Evolutionary conservation across 2,797 vertebrate genomes (phyloP).

Genomic region (Pipistrellus pipistrellus): DNA sequence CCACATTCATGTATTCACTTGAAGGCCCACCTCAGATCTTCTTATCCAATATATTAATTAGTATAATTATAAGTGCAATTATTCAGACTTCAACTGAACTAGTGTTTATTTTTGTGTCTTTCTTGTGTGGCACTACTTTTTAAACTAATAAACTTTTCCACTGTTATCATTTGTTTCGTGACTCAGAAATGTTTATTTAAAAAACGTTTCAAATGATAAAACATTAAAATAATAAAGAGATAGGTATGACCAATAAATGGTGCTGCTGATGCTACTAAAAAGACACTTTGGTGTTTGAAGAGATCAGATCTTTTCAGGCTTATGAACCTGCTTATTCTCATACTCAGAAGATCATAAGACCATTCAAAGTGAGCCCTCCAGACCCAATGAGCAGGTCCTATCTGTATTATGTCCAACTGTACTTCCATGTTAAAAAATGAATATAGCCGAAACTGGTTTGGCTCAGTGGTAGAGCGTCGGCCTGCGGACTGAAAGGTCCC

Average conservation of each 20-base stretch:
- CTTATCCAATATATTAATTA: background rate
- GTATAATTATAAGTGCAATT: background rate
- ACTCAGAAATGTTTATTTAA: conserved; percentile 29
- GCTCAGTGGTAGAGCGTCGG: too few relatives aligned
- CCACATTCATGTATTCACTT: background rate
- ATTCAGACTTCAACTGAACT: background rate
- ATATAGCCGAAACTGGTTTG: too few relatives aligned
- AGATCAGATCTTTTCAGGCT: background rate
- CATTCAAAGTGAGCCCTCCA: background rate
- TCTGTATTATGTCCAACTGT: background rate
- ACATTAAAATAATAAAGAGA: background rate
- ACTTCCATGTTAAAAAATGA: background rate
- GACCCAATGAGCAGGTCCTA: background rate
- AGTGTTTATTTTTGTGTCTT: background rate
- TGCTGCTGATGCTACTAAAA: background rate
- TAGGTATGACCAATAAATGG: background rate
- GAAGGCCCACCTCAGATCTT: background rate
- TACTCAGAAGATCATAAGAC: background rate
- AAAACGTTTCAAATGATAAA: conserved; percentile 16
- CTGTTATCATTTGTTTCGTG: background rate
- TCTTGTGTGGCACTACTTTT: background rate
- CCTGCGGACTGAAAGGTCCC: too few relatives aligned
- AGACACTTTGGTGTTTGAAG: background rate
- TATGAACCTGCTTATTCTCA: background rate
- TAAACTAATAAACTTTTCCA: background rate